Base-by-base conservation (phyloP, 2,888 invertebrate genomes). In the Tiliacea aurago region DNA sequence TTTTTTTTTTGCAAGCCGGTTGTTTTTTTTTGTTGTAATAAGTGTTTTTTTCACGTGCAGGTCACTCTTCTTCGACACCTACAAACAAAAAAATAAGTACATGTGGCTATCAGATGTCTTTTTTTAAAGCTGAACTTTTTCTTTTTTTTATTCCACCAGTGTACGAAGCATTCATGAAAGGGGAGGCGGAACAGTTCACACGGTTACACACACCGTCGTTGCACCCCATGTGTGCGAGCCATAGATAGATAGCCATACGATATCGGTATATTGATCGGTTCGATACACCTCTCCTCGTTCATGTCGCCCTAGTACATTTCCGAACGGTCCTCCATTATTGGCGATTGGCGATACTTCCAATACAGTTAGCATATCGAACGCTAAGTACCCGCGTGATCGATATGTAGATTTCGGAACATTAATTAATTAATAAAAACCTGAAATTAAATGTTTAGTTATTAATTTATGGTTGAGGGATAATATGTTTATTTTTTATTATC, bases 291-390 rank as follows among this genome's bases (percentile, higher is more conserved):
- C 91, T 81, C 83, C 18, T 51, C 33, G 11, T 23, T 76, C 83
- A 90, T 96, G 93, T 20, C 68, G 47, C 71, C 95, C 94, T 95
- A 87, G 95, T 96, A 91, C 87, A 80, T 95, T 95, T 94, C 92
- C 95, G 94, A 96, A 94, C 94, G 92, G 90, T 92, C 91, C 90
- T 93, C 93, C 94, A 94, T 94, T 95, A 96, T 96, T 92, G 95
- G 93, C 90, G 91, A 95, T 96, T 93, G 92, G 91, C 94, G 87
- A 95, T 95, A 95, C 86, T 83, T 86, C 89, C 90, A 87, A 92
- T 91, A 89, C 76, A 11, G 64, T 79, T 82, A n/a, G 66, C 71
- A 83, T 86, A 63, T 55, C 62, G 20, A 77, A 33, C 18, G 23
- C 13, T 13, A n/a, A 15, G n/a, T 47, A 28, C 43, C 18, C 49